These are phyloP conservation scores for Pitangus sulphuratus DNA, from an alignment of 2,797 vertebrate genomes.

Conservation along the genomic window DNA sequence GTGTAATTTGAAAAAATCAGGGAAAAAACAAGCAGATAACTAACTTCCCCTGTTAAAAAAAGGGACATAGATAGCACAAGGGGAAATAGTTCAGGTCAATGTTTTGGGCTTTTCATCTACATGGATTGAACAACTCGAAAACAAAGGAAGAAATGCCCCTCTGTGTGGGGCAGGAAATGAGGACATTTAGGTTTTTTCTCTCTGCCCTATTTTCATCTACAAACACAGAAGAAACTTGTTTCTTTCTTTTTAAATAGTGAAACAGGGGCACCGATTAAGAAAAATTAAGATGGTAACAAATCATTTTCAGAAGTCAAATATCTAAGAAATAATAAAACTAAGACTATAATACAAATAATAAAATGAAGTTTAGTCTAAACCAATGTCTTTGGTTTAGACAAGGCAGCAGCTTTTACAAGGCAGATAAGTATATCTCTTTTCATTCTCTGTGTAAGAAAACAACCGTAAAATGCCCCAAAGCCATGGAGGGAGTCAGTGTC, in stretches of 20 bases:
- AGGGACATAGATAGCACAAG: not conserved
- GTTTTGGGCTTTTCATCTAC: not conserved
- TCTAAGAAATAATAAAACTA: not conserved
- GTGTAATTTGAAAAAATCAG: not conserved
- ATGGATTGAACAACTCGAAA: not conserved
- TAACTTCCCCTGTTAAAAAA: not conserved
- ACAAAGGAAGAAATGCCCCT: not conserved
- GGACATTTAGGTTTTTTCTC: not conserved
- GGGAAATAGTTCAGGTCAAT: not conserved
- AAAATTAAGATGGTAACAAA: not conserved
- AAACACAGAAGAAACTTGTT: not conserved
- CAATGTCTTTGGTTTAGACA: no score
- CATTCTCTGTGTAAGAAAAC: not conserved
- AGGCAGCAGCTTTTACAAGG: not conserved
- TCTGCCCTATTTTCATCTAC: not conserved
- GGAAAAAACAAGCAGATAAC: not conserved
- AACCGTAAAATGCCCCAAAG: conserved; percentile 42
- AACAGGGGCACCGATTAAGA: not conserved
- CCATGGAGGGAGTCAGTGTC: not conserved
- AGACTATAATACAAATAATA: not conserved
- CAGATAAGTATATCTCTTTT: not conserved
- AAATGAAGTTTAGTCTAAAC: not conserved
- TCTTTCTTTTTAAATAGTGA: not conserved
- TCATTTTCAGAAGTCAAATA: not conserved
- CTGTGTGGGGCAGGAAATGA: not conserved